A percentile compares a stretch with the other conserved stretches of the same genome.
Conservation (phyloP, 2,888 invertebrate genomes). For the Glaucopsyche alexis region DNA sequence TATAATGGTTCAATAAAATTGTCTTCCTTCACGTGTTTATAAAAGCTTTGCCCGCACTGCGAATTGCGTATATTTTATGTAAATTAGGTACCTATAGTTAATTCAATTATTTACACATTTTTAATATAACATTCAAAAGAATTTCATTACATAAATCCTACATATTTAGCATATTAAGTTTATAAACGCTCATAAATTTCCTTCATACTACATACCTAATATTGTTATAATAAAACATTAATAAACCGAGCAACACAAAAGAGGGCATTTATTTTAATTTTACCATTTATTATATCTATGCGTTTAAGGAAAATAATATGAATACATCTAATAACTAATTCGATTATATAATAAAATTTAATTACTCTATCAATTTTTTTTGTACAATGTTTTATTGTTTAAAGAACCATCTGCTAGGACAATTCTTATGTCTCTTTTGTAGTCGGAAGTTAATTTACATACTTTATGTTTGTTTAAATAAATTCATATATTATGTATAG, state of each 20-base stretch:
- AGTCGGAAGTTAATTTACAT: background rate
- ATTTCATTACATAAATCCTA: background rate
- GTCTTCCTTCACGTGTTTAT: background rate
- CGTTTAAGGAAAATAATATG: background rate
- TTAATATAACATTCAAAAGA: background rate
- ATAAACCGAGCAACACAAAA: background rate
- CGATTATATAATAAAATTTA: background rate
- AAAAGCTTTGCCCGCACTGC: background rate
- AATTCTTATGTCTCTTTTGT: background rate
- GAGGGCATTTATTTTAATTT: slow-evolving; percentile 7
- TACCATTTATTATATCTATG: background rate
- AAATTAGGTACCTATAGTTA: background rate
- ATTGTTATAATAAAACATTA: slow-evolving; percentile 1
- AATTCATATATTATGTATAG: background rate
- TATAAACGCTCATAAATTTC: background rate
- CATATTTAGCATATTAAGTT: background rate
- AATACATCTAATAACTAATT: slow-evolving; percentile 1
- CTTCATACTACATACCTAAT: too few species aligned
- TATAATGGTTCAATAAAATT: too few species aligned
- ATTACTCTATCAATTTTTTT: background rate
- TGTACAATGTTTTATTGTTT: background rate
- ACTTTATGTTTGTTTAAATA: background rate
- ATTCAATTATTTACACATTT: slow-evolving; percentile 8
- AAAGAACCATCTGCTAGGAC: background rate
- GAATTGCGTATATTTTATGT: slow-evolving; percentile 2